These are phyloP conservation scores for Cynaeus angustus DNA, from an alignment of 2,888 invertebrate species.

Conservation along the genomic window DNA sequence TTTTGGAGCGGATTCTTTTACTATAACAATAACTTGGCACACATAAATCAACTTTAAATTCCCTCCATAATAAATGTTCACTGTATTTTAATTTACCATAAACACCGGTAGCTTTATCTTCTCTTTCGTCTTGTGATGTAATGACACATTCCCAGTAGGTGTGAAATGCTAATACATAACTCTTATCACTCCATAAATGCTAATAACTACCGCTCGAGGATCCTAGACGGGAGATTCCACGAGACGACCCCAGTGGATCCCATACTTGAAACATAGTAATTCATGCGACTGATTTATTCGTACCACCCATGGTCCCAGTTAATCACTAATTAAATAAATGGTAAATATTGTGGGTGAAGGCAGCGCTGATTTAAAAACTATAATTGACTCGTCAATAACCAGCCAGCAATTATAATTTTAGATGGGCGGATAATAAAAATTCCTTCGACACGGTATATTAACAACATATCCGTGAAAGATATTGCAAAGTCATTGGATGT, in stretches of 20 bases:
- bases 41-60: too few species aligned
- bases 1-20: too few species aligned
- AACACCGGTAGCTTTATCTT: slow-evolving; percentile 8
- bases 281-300: slow-evolving; percentile 34
- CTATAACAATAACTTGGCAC: too few species aligned
- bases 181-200: slow-evolving; percentile 35
- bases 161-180: slow-evolving; percentile 30
- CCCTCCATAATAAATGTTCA: too few species aligned
- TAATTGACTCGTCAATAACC: slow-evolving; percentile 44
- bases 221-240: not conserved
- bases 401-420: slow-evolving; percentile 36
- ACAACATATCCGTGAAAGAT: slow-evolving; percentile 37
- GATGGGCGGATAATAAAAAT: slow-evolving; percentile 40
- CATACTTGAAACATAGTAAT: slow-evolving; percentile 8
- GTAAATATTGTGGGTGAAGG: slow-evolving; percentile 43
- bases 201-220: slow-evolving; percentile 16
- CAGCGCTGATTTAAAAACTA: slow-evolving; percentile 25
- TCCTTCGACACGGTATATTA: slow-evolving; percentile 37
- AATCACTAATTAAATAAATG: slow-evolving; percentile 48
- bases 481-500: slow-evolving; percentile 42
- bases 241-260: slow-evolving; percentile 4
- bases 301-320: slow-evolving; percentile 47
- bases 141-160: slow-evolving; percentile 32
- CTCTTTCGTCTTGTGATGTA: slow-evolving; percentile 5
- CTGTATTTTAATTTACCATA: not conserved